Evolutionary conservation across 1,140 invertebrate species (phyloP).

Genomic region (Drosophila lowei): DNA sequence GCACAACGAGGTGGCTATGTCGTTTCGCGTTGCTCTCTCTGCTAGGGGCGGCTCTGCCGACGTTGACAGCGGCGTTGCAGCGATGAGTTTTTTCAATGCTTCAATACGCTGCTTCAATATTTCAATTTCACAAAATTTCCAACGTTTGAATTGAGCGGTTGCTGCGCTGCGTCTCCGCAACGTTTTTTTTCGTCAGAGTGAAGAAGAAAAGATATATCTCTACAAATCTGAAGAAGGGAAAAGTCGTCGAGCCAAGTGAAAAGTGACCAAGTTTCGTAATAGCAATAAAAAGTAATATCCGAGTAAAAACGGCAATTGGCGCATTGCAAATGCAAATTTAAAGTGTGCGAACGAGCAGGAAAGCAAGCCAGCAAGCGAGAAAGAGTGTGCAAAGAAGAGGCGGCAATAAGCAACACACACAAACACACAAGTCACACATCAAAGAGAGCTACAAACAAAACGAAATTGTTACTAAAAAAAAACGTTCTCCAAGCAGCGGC

Average conservation of each 20-base stretch:
- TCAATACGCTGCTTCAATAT: too few species aligned
- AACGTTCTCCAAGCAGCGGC: constrained; percentile 3
- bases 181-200: not conserved
- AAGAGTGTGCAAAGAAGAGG: constrained; percentile 56
- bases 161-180: too few species aligned
- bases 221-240: not conserved
- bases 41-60: too few species aligned
- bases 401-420: constrained; percentile 48
- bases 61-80: too few species aligned
- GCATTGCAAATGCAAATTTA: constrained; percentile 43
- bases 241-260: not conserved
- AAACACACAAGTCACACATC: constrained; percentile 21
- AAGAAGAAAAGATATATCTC: too few species aligned
- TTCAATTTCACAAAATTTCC: not conserved
- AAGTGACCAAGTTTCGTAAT: constrained; percentile 13
- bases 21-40: too few species aligned
- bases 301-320: constrained; percentile 44
- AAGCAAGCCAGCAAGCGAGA: constrained; percentile 32
- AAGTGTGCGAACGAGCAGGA: constrained; percentile 62
- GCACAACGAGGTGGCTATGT: too few species aligned
- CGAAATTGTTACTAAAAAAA: constrained; percentile 12
- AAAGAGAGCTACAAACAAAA: not conserved
- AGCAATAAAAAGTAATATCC: constrained; percentile 17
- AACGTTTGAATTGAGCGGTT: not conserved
- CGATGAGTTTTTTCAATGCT: too few species aligned